Conservation (phyloP, 2,888 invertebrate genomes). For the Orchesellides sinensis region DNA sequence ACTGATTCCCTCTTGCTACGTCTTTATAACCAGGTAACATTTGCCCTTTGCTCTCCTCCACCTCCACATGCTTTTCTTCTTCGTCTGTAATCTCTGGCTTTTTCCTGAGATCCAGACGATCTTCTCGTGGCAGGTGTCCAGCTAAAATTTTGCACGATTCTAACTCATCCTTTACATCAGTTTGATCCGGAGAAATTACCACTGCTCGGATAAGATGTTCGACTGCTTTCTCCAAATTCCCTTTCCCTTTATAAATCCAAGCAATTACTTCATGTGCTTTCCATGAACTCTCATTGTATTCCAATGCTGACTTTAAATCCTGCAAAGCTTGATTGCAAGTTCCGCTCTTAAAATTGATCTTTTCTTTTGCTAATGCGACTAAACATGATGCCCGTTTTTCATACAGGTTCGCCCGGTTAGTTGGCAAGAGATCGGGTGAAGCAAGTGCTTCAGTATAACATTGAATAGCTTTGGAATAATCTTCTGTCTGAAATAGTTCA, state of each 20-base stretch:
- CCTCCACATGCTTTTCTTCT: background rate
- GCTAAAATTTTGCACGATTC: constrained; percentile 31
- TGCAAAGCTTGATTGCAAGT: background rate
- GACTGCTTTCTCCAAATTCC: constrained; percentile 43
- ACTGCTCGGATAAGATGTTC: constrained; percentile 19
- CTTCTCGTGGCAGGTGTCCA: constrained; percentile 15
- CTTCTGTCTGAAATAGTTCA: background rate
- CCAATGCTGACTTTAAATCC: constrained; percentile 10
- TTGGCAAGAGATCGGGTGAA: constrained; percentile 5
- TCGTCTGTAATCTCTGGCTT: background rate
- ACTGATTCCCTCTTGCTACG: constrained; percentile 15
- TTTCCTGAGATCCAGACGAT: constrained; percentile 33
- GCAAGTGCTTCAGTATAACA: constrained; percentile 33
- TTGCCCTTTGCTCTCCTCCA: background rate
- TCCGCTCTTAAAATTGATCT: constrained; percentile 15
- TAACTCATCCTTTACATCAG: background rate
- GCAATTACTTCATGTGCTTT: constrained; percentile 47
- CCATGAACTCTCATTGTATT: constrained; percentile 41
- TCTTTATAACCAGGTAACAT: constrained; percentile 17
- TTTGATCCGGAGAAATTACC: constrained; percentile 6
- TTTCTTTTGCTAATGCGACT: constrained; percentile 1
- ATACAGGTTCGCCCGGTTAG: constrained; percentile 25
- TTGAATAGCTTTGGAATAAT: constrained; percentile 35
- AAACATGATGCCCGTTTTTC: constrained; percentile 41
- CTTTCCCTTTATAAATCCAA: background rate